Evolutionary conservation across 1,140 invertebrate genomes (phyloP), one percentile per base, ranked within the genome.

Genomic region (Melitaea cinxia): DNA sequence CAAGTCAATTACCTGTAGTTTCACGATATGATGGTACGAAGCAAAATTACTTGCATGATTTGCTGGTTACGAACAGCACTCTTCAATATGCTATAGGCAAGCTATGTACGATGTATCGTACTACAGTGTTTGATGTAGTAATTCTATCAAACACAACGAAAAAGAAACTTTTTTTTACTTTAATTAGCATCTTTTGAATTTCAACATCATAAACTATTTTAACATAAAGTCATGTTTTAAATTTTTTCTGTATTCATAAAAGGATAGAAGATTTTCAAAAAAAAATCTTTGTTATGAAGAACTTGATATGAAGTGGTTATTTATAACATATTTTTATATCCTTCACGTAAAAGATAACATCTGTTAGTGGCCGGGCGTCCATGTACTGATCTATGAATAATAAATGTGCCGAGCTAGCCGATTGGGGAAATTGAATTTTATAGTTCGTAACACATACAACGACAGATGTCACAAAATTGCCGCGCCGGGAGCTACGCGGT

Each of bases 371-470:
- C 83, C 83, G 83, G 76, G 80, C 79, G 74, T 81, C 78, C 81
- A 83, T 73, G 83, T 87, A 82, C 77, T 79, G 80, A 77, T 80
- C 86, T 89, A 89, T 91, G 88, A 91, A 91, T 91, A 91, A 88
- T 89, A 89, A 91, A 91, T 89, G 87, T 82, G 81, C 68, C 83
- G 82, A 77, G 83, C 78, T 83, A 68, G 82, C 86, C 86, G 88
- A 89, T 91, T 88, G 88, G 85, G 88, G 85, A 91, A 91, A 91
- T 91, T 91, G 88, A 91, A 91, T 91, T 91, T 91, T 91, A 89
- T 91, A 91, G 85, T 86, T 88, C 72, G 80, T 80, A 88, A 88
- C 88, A 89, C 86, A 88, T 83, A 80, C 72, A 79, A 85, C 83
- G 85, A 91, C 88, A 91, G 86, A 89, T 91, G 88, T 91, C 87